A percentile compares a stretch with the other conserved stretches of the same genome.
Conservation (phyloP, 2,888 invertebrate species). For the Cheilosia urbana region DNA sequence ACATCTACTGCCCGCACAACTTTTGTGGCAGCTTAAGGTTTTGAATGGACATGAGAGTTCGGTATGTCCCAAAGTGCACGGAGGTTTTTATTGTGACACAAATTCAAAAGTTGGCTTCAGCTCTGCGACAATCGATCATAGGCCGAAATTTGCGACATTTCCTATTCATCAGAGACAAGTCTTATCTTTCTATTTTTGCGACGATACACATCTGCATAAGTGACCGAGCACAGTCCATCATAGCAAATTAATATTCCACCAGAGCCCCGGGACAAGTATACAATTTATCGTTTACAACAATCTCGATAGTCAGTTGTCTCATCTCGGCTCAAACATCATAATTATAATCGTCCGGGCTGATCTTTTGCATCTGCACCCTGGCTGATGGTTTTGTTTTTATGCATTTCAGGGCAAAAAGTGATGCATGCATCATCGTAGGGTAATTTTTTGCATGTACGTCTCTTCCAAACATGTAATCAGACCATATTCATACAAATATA, state of each 20-base stretch:
- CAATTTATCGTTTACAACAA: conserved; percentile 67
- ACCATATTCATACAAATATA: conserved; percentile 38
- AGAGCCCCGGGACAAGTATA: conserved; percentile 42
- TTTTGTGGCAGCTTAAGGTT: conserved; percentile 47
- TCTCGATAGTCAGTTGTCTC: conserved; percentile 67
- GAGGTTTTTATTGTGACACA: background rate
- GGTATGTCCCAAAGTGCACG: background rate
- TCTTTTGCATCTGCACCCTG: conserved; percentile 64
- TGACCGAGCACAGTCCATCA: background rate
- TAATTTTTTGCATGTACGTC: conserved; percentile 13
- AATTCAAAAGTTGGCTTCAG: background rate
- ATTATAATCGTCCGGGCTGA: conserved; percentile 65
- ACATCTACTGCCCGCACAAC: background rate
- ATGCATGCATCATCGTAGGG: conserved; percentile 37
- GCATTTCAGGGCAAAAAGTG: conserved; percentile 21
- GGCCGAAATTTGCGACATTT: no score
- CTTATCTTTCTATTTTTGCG: background rate
- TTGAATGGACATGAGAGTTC: conserved; percentile 26
- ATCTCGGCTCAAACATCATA: conserved; percentile 69
- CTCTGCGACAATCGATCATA: no score
- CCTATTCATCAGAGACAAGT: no score
- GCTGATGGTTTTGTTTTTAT: conserved; percentile 22
- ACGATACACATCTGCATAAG: background rate
- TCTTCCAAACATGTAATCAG: conserved; percentile 56
- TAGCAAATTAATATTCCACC: conserved; percentile 61